These are phyloP conservation scores for Xiphias gladius DNA, from an alignment of 2,113 vertebrate species.

Conservation along the genomic window DNA sequence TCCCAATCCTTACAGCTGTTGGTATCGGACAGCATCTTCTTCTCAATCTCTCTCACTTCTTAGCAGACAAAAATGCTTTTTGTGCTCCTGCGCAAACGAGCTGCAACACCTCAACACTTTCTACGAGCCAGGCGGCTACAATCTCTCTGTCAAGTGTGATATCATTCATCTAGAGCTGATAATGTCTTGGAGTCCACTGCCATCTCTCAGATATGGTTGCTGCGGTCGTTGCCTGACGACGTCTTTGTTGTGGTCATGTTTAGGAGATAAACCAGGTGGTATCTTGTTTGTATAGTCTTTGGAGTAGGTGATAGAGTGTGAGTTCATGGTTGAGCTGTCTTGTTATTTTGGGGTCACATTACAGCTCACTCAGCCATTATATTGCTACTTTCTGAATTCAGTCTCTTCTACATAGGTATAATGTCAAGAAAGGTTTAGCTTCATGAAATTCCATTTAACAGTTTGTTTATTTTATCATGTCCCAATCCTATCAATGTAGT, in stretches of 20 bases:
- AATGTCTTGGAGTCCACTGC: slow-evolving; percentile 51
- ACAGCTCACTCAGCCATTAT: slow-evolving; percentile 36
- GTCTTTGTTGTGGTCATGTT: slow-evolving; percentile 71
- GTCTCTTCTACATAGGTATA: background rate
- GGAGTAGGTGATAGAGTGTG: slow-evolving; percentile 64
- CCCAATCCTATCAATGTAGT: slow-evolving; percentile 2
- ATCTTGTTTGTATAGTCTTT: slow-evolving; percentile 76
- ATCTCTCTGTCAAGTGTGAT: slow-evolving; percentile 66
- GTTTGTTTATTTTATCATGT: slow-evolving; percentile 34
- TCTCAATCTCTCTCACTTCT: slow-evolving; percentile 21
- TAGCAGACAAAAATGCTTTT: slow-evolving; percentile 29
- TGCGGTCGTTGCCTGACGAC: slow-evolving; percentile 59
- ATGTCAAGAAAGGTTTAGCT: slow-evolving; percentile 20
- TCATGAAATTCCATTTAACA: slow-evolving; percentile 33
- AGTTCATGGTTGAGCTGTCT: slow-evolving; percentile 57
- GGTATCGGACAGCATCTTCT: slow-evolving; percentile 8
- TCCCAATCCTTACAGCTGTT: background rate
- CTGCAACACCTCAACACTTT: slow-evolving; percentile 47
- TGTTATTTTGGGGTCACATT: slow-evolving; percentile 70
- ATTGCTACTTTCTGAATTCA: slow-evolving; percentile 27
- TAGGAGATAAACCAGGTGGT: slow-evolving; percentile 64
- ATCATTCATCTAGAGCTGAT: slow-evolving; percentile 73
- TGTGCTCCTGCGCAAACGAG: slow-evolving; percentile 27
- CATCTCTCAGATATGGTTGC: slow-evolving; percentile 64
- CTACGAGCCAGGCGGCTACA: slow-evolving; percentile 42